A percentile compares a stretch with the other conserved stretches of the same genome.
Conservation (phyloP, 92 coral and sea anemone species). For the Paramuricea clavata region DNA sequence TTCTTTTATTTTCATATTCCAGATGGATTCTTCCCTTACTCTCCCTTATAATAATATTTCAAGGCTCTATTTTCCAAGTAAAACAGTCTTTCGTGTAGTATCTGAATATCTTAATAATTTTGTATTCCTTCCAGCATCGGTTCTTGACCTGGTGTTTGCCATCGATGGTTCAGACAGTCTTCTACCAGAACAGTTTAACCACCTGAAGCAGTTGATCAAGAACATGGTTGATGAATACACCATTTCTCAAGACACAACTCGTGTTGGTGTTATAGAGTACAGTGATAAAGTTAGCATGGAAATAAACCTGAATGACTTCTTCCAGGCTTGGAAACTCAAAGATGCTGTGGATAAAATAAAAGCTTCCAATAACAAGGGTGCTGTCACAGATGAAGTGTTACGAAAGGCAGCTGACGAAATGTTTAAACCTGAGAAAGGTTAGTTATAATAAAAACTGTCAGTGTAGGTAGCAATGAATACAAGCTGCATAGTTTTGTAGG, state of each 20-base stretch:
- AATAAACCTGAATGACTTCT: slow-evolving; percentile 31
- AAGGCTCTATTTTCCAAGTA: not conserved
- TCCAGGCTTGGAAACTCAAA: slow-evolving; percentile 16
- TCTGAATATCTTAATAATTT: not conserved
- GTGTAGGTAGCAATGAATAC: not conserved
- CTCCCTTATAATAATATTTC: not conserved
- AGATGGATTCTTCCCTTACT: not conserved
- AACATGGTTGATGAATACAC: slow-evolving; percentile 62
- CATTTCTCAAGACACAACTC: slow-evolving; percentile 79
- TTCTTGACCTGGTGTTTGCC: slow-evolving; percentile 77
- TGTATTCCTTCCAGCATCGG: slow-evolving; percentile 41
- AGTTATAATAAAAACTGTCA: not conserved
- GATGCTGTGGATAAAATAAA: slow-evolving; percentile 28
- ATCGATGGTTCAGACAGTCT: slow-evolving; percentile 75
- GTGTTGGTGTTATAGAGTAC: slow-evolving; percentile 84
- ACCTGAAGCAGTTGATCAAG: slow-evolving; percentile 79
- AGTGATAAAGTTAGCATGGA: slow-evolving; percentile 71
- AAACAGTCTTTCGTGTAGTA: not conserved
- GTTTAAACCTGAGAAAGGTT: slow-evolving; percentile 33
- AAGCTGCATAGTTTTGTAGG: too few species aligned
- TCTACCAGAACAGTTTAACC: slow-evolving; percentile 67
- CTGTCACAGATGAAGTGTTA: slow-evolving; percentile 36
- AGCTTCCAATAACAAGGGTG: slow-evolving; percentile 11
- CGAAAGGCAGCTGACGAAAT: slow-evolving; percentile 37
- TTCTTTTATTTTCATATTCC: not conserved